Conservation (phyloP, 2,113 vertebrate genomes). For the Macquaria ambigua region DNA sequence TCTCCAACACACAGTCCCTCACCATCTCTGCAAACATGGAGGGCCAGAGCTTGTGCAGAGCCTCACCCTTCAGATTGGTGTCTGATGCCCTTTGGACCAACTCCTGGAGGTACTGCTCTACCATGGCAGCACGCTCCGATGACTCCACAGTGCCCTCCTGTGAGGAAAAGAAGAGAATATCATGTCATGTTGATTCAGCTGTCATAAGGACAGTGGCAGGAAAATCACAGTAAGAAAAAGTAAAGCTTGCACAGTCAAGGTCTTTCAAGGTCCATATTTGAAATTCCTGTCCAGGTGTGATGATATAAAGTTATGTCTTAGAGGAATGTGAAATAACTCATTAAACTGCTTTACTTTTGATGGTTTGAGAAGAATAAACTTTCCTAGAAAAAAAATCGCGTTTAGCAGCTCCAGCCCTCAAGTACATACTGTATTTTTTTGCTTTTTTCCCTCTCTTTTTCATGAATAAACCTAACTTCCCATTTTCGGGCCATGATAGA, state of each 20-base stretch:
- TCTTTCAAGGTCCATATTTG: background rate
- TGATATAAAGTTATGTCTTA: background rate
- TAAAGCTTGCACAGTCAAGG: background rate
- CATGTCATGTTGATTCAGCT: background rate
- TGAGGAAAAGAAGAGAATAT: slow-evolving; percentile 18
- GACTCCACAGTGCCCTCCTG: slow-evolving; percentile 79
- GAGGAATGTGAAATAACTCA: background rate
- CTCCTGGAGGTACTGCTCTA: slow-evolving; percentile 88
- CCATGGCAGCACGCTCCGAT: slow-evolving; percentile 65
- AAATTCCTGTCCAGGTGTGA: background rate
- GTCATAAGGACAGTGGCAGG: background rate
- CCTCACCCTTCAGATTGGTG: slow-evolving; percentile 92
- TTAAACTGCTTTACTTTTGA: background rate
- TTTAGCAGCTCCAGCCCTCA: background rate
- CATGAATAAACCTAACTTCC: no score
- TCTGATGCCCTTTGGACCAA: slow-evolving; percentile 90
- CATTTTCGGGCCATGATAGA: no score
- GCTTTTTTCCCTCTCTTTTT: no score
- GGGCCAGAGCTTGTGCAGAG: slow-evolving; percentile 96
- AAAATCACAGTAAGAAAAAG: background rate
- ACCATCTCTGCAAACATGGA: slow-evolving; percentile 96
- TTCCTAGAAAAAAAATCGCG: background rate
- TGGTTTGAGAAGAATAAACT: background rate
- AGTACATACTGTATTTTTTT: background rate
- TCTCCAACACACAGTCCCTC: slow-evolving; percentile 93